A percentile compares a stretch with the other conserved stretches of the same genome.
These are phyloP conservation scores for Dicerorhinus sumatrensis DNA, from an alignment of 2,113 vertebrate species.

Conservation along the genomic window DNA sequence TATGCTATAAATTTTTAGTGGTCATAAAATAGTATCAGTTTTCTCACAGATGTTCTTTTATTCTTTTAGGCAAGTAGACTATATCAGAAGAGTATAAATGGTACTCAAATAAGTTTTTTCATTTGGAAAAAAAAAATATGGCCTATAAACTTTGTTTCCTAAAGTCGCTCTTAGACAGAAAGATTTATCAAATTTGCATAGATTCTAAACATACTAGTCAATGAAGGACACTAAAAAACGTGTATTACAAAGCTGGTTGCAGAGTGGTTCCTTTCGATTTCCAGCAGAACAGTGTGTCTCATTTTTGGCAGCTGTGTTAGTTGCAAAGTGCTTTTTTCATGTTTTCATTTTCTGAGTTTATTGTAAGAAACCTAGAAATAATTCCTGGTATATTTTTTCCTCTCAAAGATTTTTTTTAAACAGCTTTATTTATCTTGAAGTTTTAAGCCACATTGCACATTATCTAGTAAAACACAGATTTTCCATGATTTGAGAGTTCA, in stretches of 20 bases:
- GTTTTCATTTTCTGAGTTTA: conserved; percentile 12
- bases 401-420: neutral
- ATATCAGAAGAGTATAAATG: neutral
- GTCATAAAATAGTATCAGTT: neutral
- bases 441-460: neutral
- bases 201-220: neutral
- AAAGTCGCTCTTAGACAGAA: neutral
- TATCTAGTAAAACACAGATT: neutral
- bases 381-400: neutral
- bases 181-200: neutral
- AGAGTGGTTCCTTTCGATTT: neutral
- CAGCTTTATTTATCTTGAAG: neutral
- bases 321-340: neutral
- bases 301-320: neutral
- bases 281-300: neutral
- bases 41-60: neutral
- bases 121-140: neutral
- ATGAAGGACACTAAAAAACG: neutral
- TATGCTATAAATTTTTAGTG: neutral
- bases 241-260: neutral
- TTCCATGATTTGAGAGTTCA: neutral
- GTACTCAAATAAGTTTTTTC: neutral
- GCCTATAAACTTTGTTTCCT: neutral
- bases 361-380: conserved; percentile 15
- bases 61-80: neutral